Base-by-base conservation (phyloP, 2,113 vertebrate genomes). In the Corydoras maculifer region DNA sequence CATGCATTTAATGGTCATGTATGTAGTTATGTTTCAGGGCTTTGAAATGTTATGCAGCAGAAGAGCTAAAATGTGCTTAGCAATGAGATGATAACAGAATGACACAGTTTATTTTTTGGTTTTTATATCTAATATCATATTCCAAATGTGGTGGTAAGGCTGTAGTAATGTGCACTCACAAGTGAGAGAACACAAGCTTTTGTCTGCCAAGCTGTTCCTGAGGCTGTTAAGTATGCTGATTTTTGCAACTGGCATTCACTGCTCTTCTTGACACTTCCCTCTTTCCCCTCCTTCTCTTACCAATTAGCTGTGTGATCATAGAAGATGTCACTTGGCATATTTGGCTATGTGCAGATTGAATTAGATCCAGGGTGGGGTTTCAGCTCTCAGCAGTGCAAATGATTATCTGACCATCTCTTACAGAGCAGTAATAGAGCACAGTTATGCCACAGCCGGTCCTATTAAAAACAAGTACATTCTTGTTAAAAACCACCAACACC, bases 281-380 rank as follows among this genome's bases (percentile, higher is more conserved):
- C 31, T 32, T 14, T 43, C 62, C 62, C 35, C 74, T 57, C 73
- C 73, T 58, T 51, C 57, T 32, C 35, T 10, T 66, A 43, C 71
- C 77, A 75, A 81, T 81, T 77, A 79, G 73, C 75, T 77, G 65
- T 77, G 73, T 74, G 73, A 65, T 68, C 72, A 77, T 72, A 79
- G 64, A 70, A 58, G 70, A 73, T 76, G 74, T 43, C 18, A 25
- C 75, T 75, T 79, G 77, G 62, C 62, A 73, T 75, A 75, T 76
- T 79, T 76, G 74, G 66, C 77, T 79, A 65, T 70, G 18, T 25
- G 18, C 18, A 25, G 18, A 25, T 76, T 79, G 70, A 79, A 76
- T 75, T 79, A 76, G 77, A 66, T 73, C 62, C 51, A 64, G 77
- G 74, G 73, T 75, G 69, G 69, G 70, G 70, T 66, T 73, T 14